phyloP scores from a whole-genome alignment of 2,797 vertebrate species.

The Gymnocypris eckloni region DNA sequence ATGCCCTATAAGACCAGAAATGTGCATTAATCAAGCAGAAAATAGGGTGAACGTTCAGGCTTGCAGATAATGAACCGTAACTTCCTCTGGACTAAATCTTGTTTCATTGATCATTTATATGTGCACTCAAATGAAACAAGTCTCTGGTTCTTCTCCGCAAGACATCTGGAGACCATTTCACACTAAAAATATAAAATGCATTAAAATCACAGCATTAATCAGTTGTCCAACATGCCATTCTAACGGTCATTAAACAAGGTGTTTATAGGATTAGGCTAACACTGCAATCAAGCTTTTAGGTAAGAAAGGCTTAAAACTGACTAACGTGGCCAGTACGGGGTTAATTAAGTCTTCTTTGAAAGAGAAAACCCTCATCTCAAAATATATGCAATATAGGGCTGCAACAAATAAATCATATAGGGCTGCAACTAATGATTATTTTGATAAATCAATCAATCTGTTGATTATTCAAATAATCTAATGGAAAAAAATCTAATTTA shows the following conservation, averaged over 20 bases:
- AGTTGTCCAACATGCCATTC: constrained; percentile 49
- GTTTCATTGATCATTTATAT: not conserved
- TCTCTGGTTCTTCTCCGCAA: constrained; percentile 52
- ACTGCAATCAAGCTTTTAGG: no score
- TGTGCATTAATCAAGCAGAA: not conserved
- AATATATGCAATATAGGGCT: no score
- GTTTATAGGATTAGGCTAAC: not conserved
- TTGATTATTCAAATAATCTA: no score
- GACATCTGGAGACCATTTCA: constrained; percentile 64
- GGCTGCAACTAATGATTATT: no score
- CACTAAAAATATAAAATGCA: constrained; percentile 49
- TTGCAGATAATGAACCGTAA: not conserved
- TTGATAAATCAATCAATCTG: no score
- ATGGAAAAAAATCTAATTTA: no score
- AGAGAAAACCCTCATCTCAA: no score
- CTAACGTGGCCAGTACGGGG: no score
- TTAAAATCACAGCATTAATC: constrained; percentile 66
- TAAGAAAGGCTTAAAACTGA: no score
- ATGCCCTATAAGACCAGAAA: not conserved
- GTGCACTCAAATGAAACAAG: constrained; percentile 32
- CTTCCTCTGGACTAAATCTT: not conserved
- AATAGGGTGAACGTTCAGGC: not conserved
- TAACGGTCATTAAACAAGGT: constrained; percentile 56
- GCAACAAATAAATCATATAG: no score
- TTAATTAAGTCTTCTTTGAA: no score